Percentiles rank a stretch among this genome's conserved stretches.
phyloP scores from a whole-genome alignment of 2,113 vertebrate genomes.

The Gulo gulo region DNA sequence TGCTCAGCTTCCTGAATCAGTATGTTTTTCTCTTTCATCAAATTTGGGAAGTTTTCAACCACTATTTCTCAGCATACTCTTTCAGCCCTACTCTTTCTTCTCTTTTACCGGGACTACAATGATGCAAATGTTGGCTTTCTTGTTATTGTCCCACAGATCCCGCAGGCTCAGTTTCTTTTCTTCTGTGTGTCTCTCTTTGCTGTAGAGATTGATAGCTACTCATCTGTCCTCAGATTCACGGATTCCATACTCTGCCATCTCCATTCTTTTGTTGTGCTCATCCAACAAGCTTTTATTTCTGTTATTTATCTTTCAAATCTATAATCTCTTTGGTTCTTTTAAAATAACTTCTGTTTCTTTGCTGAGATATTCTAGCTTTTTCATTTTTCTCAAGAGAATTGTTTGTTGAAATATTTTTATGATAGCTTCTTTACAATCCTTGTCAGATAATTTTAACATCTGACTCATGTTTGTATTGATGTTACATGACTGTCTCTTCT shows the following conservation, averaged over 20 bases:
- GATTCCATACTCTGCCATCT: neutral
- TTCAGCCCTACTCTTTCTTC: neutral
- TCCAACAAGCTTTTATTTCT: neutral
- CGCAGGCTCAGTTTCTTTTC: neutral
- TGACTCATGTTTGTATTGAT: neutral
- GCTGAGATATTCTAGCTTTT: neutral
- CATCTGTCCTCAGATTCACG: neutral
- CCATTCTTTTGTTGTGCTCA: neutral
- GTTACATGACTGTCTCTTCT: neutral
- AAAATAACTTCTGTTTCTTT: neutral
- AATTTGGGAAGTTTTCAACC: neutral
- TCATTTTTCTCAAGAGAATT: neutral
- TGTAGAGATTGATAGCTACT: neutral
- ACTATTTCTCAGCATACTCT: neutral
- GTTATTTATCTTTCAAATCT: neutral
- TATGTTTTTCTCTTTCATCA: neutral
- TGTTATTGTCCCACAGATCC: neutral
- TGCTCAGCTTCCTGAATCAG: neutral
- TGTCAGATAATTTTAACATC: neutral
- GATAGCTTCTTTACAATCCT: neutral
- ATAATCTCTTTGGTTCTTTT: neutral
- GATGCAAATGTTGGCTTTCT: neutral
- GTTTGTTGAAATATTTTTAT: neutral
- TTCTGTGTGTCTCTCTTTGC: neutral
- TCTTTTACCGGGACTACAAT: neutral